phyloP scores from a whole-genome alignment of 2,888 invertebrate genomes.

The Spilosoma lubricipeda region DNA sequence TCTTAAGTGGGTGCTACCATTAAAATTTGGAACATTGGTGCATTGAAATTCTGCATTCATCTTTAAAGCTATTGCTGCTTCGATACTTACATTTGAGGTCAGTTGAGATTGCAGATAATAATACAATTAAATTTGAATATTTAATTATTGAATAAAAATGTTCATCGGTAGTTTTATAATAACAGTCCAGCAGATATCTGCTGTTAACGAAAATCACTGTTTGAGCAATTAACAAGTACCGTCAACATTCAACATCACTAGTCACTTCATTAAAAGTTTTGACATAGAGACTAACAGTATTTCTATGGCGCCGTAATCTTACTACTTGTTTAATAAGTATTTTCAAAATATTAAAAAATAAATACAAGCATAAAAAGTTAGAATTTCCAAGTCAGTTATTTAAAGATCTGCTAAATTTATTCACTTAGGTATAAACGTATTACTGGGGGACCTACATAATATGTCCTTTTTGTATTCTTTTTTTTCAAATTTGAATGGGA shows the following conservation, averaged over 20 bases:
- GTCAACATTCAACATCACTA: constrained; percentile 32
- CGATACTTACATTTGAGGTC: not conserved
- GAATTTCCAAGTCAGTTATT: too few relatives aligned
- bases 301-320: not conserved
- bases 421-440: too few relatives aligned
- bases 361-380: too few relatives aligned
- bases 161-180: constrained; percentile 1
- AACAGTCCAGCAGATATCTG: constrained; percentile 11
- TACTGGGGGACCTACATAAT: too few relatives aligned
- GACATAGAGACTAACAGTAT: not conserved
- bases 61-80: not conserved
- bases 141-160: not conserved
- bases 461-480: too few relatives aligned
- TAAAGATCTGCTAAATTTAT: too few relatives aligned
- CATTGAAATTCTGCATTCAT: not conserved
- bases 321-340: not conserved
- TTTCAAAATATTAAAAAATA: not conserved
- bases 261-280: not conserved
- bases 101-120: not conserved
- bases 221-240: constrained; percentile 39
- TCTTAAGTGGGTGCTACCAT: not conserved
- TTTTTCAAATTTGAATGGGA: too few relatives aligned
- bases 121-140: not conserved
- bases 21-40: not conserved
- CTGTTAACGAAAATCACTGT: constrained; percentile 39